phyloP scores from a whole-genome alignment of 92 coral and sea anemone genomes.

The Parazoanthus swiftii region DNA sequence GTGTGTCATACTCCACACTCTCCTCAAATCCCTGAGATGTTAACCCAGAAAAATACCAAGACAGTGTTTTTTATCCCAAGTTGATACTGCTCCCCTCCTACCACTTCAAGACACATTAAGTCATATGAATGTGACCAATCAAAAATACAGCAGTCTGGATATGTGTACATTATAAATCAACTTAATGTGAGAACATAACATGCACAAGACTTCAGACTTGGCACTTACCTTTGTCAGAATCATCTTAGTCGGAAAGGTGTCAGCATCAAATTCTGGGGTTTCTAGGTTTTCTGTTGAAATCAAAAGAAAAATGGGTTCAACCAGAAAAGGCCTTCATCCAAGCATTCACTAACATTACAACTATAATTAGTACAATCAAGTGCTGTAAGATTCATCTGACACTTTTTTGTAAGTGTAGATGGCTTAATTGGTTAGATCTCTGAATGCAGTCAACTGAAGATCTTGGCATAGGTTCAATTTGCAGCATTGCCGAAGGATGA shows the following conservation, averaged over 20 bases:
- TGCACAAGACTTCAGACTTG: neutral
- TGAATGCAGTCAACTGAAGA: too few species aligned
- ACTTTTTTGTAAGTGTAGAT: too few species aligned
- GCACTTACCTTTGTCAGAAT: constrained; percentile 72
- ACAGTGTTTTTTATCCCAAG: too few species aligned
- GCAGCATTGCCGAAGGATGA: too few species aligned
- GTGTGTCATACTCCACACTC: constrained; percentile 62
- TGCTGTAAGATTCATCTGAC: too few species aligned
- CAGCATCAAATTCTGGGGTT: constrained; percentile 72
- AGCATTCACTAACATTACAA: neutral
- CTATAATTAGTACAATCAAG: too few species aligned
- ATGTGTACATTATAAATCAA: neutral
- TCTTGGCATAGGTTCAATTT: too few species aligned
- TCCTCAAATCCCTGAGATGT: constrained; percentile 76
- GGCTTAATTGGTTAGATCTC: too few species aligned
- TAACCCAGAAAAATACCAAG: neutral
- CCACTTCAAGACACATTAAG: neutral
- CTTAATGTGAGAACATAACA: neutral
- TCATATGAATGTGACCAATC: neutral
- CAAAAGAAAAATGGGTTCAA: neutral
- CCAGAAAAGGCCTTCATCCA: neutral
- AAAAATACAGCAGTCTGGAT: neutral
- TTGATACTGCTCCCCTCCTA: too few species aligned
- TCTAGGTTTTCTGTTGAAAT: constrained; percentile 64
- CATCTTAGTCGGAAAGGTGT: constrained; percentile 74